phyloP scores from a whole-genome alignment of 2,113 vertebrate species.

The Gambusia affinis region DNA sequence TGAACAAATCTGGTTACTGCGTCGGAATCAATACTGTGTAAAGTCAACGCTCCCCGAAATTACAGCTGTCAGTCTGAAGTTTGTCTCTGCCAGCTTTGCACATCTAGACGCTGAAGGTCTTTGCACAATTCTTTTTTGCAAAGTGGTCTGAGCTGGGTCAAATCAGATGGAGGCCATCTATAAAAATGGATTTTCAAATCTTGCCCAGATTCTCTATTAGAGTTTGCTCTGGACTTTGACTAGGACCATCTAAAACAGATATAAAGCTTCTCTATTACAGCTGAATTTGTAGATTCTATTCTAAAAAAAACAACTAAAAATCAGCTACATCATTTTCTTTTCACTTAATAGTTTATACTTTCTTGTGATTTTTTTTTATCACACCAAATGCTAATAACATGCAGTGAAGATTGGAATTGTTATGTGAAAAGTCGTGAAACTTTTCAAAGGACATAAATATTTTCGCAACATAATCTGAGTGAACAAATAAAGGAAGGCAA shows the following conservation, averaged over 20 bases:
- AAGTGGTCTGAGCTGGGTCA: background rate
- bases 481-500: constrained; percentile 7
- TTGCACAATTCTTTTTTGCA: background rate
- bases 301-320: no score
- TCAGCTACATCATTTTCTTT: no score
- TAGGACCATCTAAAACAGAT: background rate
- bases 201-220: background rate
- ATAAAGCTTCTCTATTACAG: background rate
- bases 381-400: background rate
- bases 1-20: constrained; percentile 17
- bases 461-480: background rate
- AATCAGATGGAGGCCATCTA: background rate
- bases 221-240: background rate
- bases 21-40: background rate
- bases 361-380: background rate
- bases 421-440: background rate
- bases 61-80: background rate
- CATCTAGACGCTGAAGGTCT: background rate
- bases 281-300: no score
- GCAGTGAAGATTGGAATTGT: no score
- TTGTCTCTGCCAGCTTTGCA: background rate
- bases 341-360: no score
- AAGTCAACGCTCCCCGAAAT: background rate
- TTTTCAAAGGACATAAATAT: background rate
- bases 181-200: background rate